phyloP scores from a whole-genome alignment of 2,113 vertebrate genomes.

The Prinia subflava region DNA sequence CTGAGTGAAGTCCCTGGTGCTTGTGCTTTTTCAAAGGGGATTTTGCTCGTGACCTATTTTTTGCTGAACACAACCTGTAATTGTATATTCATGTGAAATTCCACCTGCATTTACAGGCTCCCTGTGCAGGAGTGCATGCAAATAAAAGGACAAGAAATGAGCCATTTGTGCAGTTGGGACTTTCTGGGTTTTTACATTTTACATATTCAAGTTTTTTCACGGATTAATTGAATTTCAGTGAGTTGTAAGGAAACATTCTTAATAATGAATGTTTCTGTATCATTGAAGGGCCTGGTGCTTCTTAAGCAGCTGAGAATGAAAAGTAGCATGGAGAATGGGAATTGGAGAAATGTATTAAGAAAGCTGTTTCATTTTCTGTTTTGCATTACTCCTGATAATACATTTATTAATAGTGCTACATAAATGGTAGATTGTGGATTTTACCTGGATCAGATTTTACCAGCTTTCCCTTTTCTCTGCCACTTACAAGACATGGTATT shows the following conservation, averaged over 20 bases:
- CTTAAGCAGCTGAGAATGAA: not conserved
- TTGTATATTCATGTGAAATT: constrained; percentile 31
- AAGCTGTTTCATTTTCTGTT: not conserved
- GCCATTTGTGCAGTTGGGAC: not conserved
- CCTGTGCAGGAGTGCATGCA: not conserved
- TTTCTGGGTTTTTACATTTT: not conserved
- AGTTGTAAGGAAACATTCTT: not conserved
- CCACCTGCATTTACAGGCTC: not conserved
- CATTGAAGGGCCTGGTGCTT: not conserved
- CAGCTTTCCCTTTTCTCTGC: not conserved
- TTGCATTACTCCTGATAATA: not conserved
- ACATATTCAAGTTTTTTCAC: not conserved
- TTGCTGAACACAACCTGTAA: not conserved
- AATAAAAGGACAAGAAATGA: not conserved
- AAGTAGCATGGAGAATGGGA: not conserved
- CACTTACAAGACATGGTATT: accelerated
- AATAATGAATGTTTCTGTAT: not conserved
- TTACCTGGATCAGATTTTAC: not conserved
- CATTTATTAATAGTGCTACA: not conserved
- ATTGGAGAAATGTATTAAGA: not conserved
- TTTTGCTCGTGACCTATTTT: constrained; percentile 6
- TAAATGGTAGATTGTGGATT: not conserved
- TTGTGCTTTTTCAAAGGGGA: not conserved
- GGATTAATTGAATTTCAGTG: not conserved
- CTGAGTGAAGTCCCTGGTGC: not conserved